Percentiles rank a stretch among this genome's conserved stretches.
phyloP scores from a whole-genome alignment of 2,888 invertebrate genomes.

The Anthoptus insignis region DNA sequence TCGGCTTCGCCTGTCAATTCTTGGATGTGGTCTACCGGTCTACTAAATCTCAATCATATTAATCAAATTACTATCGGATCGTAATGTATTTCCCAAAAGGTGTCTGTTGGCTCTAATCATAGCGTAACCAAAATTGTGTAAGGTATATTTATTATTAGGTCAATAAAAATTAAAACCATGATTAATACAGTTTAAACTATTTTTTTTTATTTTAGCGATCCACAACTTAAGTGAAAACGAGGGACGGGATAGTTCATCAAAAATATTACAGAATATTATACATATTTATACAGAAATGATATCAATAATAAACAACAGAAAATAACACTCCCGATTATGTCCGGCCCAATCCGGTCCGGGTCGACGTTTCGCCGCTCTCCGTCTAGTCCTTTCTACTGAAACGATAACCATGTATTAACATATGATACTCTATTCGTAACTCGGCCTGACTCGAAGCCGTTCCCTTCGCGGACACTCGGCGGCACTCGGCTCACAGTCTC shows the following conservation, averaged over 20 bases:
- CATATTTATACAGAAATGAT: slow-evolving; percentile 47
- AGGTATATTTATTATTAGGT: too few relatives aligned
- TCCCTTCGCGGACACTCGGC: slow-evolving; percentile 17
- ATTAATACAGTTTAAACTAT: slow-evolving; percentile 53
- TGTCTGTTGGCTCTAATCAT: too few relatives aligned
- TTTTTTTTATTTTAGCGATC: slow-evolving; percentile 67
- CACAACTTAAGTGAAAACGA: slow-evolving; percentile 73
- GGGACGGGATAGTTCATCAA: slow-evolving; percentile 82
- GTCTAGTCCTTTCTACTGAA: slow-evolving; percentile 2
- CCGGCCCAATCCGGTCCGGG: neutral
- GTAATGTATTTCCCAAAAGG: too few relatives aligned
- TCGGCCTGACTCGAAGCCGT: neutral
- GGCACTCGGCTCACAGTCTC: slow-evolving; percentile 21
- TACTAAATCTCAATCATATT: too few relatives aligned
- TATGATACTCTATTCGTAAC: slow-evolving; percentile 5
- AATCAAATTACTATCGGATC: too few relatives aligned
- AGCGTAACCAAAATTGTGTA: too few relatives aligned
- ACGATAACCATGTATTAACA: slow-evolving; percentile 14
- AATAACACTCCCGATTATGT: slow-evolving; percentile 15
- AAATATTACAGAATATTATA: slow-evolving; percentile 58
- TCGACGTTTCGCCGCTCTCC: neutral
- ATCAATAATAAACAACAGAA: slow-evolving; percentile 41
- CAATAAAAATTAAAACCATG: neutral
- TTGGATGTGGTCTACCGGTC: too few relatives aligned
- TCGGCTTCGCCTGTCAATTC: too few relatives aligned